Evolutionary conservation across 2,888 invertebrate genomes (phyloP).

Genomic region (Microctonus brassicae): DNA sequence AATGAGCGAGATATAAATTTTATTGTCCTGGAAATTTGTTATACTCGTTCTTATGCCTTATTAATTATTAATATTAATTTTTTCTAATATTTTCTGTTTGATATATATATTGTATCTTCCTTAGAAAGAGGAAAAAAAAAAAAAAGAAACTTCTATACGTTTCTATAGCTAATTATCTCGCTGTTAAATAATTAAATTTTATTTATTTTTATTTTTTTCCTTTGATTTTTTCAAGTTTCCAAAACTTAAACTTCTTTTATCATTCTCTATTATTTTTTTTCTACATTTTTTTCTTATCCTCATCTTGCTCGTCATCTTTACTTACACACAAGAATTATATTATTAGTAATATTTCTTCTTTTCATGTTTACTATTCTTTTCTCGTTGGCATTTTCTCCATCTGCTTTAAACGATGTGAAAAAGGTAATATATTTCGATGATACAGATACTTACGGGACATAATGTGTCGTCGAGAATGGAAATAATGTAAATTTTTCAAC

Average conservation of each 20-base stretch:
- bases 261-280: constrained; percentile 22
- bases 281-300: constrained; percentile 13
- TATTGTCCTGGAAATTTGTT: constrained; percentile 10
- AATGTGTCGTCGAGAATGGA: constrained; percentile 25
- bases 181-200: not conserved
- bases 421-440: constrained; percentile 38
- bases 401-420: constrained; percentile 18
- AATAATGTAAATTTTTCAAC: not conserved
- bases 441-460: constrained; percentile 49
- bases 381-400: constrained; percentile 25
- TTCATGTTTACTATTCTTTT: constrained; percentile 14
- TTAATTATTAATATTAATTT: constrained; percentile 12
- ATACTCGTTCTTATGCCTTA: constrained; percentile 38
- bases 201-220: not conserved
- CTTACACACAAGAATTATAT: constrained; percentile 1
- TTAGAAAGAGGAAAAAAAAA: not conserved
- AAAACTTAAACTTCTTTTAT: constrained; percentile 34
- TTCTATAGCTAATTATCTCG: not conserved
- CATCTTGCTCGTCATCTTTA: not conserved
- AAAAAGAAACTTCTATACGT: not conserved
- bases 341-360: not conserved
- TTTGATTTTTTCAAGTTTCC: constrained; percentile 30
- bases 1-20: constrained; percentile 36
- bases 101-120: not conserved
- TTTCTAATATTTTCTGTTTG: not conserved